Evolutionary conservation across 1,140 invertebrate species (phyloP).

Genomic region (Myzus persicae): DNA sequence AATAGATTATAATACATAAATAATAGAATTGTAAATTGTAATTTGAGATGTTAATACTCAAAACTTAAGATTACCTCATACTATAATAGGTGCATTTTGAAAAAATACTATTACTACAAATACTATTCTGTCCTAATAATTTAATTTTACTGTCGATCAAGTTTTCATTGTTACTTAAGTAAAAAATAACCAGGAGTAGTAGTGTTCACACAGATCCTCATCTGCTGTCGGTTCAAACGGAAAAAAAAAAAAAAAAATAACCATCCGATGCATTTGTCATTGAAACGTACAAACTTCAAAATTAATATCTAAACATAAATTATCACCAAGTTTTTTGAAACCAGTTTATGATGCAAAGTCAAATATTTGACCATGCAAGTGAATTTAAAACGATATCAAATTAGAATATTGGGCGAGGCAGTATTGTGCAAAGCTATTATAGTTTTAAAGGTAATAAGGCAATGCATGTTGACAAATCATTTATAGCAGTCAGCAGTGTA

Average conservation of each 20-base stretch:
- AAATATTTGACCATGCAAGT: background rate
- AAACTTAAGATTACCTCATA: too few species aligned
- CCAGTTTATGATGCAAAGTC: background rate
- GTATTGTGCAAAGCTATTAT: background rate
- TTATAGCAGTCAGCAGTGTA: too few species aligned
- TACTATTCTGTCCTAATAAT: background rate
- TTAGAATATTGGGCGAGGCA: background rate
- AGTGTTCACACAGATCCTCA: too few species aligned
- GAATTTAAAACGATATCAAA: background rate
- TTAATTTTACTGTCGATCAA: background rate
- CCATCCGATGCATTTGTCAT: background rate
- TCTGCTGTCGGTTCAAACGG: too few species aligned
- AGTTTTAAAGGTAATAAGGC: too few species aligned
- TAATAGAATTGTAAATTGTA: too few species aligned
- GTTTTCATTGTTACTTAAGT: too few species aligned
- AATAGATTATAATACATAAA: too few species aligned
- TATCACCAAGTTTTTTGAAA: background rate
- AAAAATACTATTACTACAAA: too few species aligned
- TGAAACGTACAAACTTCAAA: background rate
- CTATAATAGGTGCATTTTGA: background rate
- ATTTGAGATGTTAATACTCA: background rate
- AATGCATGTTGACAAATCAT: too few species aligned
- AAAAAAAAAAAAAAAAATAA: background rate
- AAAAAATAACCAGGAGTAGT: too few species aligned
- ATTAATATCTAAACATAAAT: background rate